Evolutionary conservation across 2,113 vertebrate species (phyloP).

Genomic region (Pyrgilauda ruficollis): DNA sequence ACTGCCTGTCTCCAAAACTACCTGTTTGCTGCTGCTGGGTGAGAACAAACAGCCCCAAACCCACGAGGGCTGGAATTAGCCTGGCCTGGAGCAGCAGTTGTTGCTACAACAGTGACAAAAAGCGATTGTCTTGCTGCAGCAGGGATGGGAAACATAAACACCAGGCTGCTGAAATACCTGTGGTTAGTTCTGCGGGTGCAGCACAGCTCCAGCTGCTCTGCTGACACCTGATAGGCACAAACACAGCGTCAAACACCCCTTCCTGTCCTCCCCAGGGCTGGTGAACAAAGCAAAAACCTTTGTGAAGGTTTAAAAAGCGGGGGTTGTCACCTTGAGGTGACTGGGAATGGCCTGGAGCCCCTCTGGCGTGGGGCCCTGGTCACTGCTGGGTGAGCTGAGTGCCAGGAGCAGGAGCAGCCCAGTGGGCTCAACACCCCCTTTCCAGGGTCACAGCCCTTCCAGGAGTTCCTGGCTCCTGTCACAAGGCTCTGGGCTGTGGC

Average conservation of each 20-base stretch:
- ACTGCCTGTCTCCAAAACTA: background rate
- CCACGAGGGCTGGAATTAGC: background rate
- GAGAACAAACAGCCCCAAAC: background rate
- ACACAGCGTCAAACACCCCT: background rate
- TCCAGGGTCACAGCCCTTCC: background rate
- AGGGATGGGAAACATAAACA: background rate
- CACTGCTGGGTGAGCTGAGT: rapidly evolving
- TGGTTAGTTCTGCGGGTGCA: slow-evolving; percentile 33
- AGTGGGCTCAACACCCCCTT: rapidly evolving
- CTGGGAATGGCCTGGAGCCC: background rate
- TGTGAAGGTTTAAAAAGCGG: background rate
- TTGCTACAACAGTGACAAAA: background rate
- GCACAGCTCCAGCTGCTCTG: background rate
- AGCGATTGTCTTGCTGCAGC: background rate
- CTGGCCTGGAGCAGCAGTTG: background rate
- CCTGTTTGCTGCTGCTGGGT: background rate
- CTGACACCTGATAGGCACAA: background rate
- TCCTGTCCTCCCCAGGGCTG: background rate
- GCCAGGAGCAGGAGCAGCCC: background rate
- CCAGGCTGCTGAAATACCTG: slow-evolving; percentile 2
- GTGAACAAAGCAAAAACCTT: background rate
- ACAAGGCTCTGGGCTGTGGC: background rate
- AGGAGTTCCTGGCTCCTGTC: background rate
- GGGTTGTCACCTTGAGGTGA: background rate
- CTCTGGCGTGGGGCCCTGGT: no score